These are phyloP conservation scores for Sander lucioperca DNA, from an alignment of 2,113 vertebrate species.

Conservation along the genomic window DNA sequence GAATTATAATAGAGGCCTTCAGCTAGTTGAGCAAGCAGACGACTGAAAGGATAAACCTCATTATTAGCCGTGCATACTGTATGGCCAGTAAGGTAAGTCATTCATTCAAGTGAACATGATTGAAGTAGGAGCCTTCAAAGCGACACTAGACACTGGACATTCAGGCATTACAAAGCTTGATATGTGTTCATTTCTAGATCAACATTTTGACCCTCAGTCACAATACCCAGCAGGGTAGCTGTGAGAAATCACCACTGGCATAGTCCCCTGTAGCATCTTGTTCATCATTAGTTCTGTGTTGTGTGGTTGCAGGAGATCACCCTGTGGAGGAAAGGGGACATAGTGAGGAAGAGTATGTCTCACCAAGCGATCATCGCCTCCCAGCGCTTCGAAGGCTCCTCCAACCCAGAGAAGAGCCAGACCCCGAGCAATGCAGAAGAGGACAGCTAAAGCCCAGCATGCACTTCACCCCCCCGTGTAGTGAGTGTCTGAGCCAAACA, in stretches of 20 bases:
- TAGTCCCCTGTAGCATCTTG: not conserved
- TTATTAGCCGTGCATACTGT: not conserved
- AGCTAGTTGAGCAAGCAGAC: not conserved
- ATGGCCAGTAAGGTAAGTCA: not conserved
- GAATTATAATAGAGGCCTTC: not conserved
- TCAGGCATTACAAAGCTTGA: no score
- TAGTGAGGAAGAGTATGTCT: conserved; percentile 95
- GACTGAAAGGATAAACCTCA: not conserved
- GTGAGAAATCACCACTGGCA: not conserved
- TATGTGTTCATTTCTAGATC: no score
- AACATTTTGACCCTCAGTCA: no score
- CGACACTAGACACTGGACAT: no score
- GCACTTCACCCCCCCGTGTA: not conserved
- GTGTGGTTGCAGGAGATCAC: conserved; percentile 90
- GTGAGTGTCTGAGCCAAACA: conserved; percentile 26
- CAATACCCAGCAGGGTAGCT: not conserved
- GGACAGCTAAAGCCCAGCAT: conserved; percentile 56
- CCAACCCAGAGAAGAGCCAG: conserved; percentile 77
- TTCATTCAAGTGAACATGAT: not conserved
- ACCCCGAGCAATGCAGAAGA: conserved; percentile 62
- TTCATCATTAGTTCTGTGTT: not conserved
- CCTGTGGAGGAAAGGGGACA: conserved; percentile 96
- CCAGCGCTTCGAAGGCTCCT: conserved; percentile 91
- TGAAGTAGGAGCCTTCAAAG: no score
- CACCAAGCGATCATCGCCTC: conserved; percentile 93